Conservation (phyloP, 2,888 invertebrate genomes). For the Leptopilina syphax region DNA sequence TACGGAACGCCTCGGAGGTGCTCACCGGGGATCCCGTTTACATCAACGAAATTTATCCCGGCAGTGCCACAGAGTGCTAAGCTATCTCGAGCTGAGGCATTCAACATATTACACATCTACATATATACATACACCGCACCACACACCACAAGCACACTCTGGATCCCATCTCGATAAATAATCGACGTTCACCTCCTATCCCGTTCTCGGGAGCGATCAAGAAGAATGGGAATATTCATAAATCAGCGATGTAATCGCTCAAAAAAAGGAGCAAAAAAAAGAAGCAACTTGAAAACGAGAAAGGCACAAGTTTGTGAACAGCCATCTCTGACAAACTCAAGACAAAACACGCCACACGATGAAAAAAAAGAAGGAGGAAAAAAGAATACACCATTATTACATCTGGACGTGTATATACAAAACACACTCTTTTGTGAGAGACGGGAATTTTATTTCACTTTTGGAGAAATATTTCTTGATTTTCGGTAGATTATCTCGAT, state of each 20-base stretch:
- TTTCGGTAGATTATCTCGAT: neutral
- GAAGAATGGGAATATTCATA: conserved; percentile 37
- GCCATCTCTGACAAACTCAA: conserved; percentile 15
- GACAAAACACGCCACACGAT: conserved; percentile 21
- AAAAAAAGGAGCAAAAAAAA: conserved; percentile 23
- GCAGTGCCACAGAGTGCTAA: conserved; percentile 12
- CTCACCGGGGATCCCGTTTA: conserved; percentile 48
- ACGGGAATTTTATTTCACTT: neutral
- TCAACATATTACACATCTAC: conserved; percentile 1
- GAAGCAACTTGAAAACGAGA: conserved; percentile 3
- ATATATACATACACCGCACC: neutral
- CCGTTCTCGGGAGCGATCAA: conserved; percentile 34
- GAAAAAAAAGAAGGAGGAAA: neutral
- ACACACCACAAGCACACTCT: neutral
- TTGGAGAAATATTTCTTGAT: neutral
- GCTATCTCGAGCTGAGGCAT: conserved; percentile 4
- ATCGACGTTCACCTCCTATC: conserved; percentile 33
- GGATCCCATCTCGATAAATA: conserved; percentile 34
- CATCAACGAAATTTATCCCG: conserved; percentile 48
- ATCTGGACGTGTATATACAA: neutral
- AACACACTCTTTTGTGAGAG: neutral
- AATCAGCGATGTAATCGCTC: conserved; percentile 36
- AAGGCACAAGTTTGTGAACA: conserved; percentile 33
- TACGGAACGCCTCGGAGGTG: conserved; percentile 14
- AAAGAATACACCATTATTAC: conserved; percentile 10